Conservation (phyloP, 2,888 invertebrate genomes). For the Sarcophaga subvicina region DNA sequence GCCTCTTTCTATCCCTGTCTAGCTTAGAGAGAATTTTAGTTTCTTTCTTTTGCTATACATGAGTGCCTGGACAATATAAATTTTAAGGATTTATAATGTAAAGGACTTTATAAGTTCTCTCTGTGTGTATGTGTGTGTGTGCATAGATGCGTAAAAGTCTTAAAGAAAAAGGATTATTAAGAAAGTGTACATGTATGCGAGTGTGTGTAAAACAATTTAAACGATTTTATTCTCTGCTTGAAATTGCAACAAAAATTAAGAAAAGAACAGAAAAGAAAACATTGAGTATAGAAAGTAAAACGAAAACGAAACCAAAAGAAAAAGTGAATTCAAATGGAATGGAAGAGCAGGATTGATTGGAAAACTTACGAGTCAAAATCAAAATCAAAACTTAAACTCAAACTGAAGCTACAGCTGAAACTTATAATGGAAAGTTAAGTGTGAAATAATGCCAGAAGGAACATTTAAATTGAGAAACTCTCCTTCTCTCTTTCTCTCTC, state of each 20-base stretch:
- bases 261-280: slow-evolving; percentile 17
- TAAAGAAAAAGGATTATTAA: background rate
- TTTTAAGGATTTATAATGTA: background rate
- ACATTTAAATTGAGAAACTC: background rate
- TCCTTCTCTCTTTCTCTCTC: too few relatives aligned
- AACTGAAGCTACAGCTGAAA: too few relatives aligned
- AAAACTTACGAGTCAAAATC: background rate
- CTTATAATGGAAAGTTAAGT: slow-evolving; percentile 40
- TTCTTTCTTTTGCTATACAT: too few relatives aligned
- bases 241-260: background rate
- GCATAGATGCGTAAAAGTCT: background rate
- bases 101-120: background rate
- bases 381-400: too few relatives aligned
- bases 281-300: slow-evolving; percentile 35
- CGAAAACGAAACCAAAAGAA: slow-evolving; percentile 20
- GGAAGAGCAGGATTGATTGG: slow-evolving; percentile 8
- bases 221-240: background rate
- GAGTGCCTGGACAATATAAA: background rate
- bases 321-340: background rate
- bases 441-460: slow-evolving; percentile 6
- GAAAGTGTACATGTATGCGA: background rate
- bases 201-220: background rate
- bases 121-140: background rate
- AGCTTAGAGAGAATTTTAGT: too few relatives aligned
- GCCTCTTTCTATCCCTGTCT: too few relatives aligned